Percentiles rank a stretch among this genome's conserved stretches.
Conservation (phyloP, 1,140 invertebrate genomes). For the Steinernema khuongi region DNA sequence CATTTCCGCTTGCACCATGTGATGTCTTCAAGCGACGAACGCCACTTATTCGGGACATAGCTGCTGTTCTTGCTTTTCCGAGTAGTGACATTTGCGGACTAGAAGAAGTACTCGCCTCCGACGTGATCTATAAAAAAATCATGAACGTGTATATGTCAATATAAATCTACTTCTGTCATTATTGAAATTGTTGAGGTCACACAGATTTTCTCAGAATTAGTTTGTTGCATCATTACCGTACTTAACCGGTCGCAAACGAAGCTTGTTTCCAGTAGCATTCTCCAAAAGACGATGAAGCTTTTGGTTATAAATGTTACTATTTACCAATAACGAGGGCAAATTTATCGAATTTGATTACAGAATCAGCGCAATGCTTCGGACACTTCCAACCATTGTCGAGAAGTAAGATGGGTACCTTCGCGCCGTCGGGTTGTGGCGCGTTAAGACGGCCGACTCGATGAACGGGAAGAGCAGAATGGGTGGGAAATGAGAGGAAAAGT, state of each 20-base stretch:
- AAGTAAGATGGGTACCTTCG: neutral
- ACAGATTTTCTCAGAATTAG: conserved; percentile 18
- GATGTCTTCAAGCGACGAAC: conserved; percentile 79
- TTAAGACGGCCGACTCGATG: neutral
- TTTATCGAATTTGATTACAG: no score
- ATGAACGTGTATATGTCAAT: conserved; percentile 25
- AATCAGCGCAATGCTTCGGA: neutral
- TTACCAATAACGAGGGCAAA: no score
- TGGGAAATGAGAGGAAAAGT: neutral
- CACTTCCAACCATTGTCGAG: neutral
- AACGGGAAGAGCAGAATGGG: neutral
- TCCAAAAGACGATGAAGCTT: no score
- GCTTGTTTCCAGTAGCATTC: neutral
- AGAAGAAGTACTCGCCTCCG: neutral
- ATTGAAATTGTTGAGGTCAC: conserved; percentile 16
- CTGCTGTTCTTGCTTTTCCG: conserved; percentile 56
- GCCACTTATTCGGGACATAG: conserved; percentile 84
- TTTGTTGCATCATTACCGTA: neutral
- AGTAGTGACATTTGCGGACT: conserved; percentile 37
- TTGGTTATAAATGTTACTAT: no score
- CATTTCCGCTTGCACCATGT: conserved; percentile 77
- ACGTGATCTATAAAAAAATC: conserved; percentile 21
- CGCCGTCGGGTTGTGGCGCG: neutral
- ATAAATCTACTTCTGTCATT: conserved; percentile 7
- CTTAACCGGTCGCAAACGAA: neutral